Evolutionary conservation across 1,140 invertebrate species (phyloP).

Genomic region (Colletes latitarsis): DNA sequence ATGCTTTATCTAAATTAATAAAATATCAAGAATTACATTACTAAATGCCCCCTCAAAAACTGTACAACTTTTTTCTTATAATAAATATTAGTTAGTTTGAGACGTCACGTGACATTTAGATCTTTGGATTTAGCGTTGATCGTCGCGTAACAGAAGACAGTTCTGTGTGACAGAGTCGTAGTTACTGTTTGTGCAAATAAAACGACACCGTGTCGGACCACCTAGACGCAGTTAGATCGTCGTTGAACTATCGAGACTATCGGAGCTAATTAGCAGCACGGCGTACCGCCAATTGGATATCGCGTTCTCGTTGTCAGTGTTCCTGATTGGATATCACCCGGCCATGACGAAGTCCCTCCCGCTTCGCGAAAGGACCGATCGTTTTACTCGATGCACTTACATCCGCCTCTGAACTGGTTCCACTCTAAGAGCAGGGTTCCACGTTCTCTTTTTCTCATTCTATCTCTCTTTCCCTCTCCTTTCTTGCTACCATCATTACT

Average conservation of each 20-base stretch:
- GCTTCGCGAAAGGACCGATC: slow-evolving; percentile 34
- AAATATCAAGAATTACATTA: too few species aligned
- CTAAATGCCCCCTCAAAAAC: too few species aligned
- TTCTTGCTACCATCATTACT: slow-evolving; percentile 42
- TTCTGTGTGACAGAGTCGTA: neutral
- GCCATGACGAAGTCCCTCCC: slow-evolving; percentile 71
- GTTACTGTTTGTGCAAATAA: neutral
- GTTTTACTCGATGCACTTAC: slow-evolving; percentile 15
- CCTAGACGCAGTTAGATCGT: slow-evolving; percentile 63
- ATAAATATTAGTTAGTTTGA: too few species aligned
- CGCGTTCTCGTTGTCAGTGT: slow-evolving; percentile 64
- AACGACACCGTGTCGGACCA: slow-evolving; percentile 53
- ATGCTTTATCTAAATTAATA: too few species aligned
- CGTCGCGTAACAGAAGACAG: too few species aligned
- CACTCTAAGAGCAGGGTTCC: slow-evolving; percentile 41
- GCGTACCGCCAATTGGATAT: slow-evolving; percentile 68
- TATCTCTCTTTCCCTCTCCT: neutral
- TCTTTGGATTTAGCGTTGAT: neutral
- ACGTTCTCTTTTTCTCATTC: slow-evolving; percentile 20
- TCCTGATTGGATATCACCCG: slow-evolving; percentile 66
- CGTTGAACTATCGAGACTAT: slow-evolving; percentile 50
- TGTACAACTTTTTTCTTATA: too few species aligned
- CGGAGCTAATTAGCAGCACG: slow-evolving; percentile 65
- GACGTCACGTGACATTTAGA: neutral
- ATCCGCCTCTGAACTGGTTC: slow-evolving; percentile 61